Conservation (phyloP, 1,140 invertebrate species). For the Drosophila gunungcola region DNA sequence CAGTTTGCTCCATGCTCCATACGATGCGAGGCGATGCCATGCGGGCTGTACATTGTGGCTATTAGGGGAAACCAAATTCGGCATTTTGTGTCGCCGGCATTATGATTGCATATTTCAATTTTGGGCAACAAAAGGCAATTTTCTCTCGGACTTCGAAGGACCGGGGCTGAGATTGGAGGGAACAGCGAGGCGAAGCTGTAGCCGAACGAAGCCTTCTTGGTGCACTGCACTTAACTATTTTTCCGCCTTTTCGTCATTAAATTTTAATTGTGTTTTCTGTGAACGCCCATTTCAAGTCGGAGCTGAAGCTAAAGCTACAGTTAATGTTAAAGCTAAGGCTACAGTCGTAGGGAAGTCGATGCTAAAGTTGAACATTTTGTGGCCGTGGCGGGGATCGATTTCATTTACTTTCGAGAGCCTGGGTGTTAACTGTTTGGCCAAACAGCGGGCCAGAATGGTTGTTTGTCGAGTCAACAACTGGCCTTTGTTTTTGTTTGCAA, state of each 20-base stretch:
- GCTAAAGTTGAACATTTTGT: conserved; percentile 26
- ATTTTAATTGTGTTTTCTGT: conserved; percentile 78
- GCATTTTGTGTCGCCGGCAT: conserved; percentile 66
- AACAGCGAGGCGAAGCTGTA: not conserved
- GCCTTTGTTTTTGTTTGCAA: conserved; percentile 79
- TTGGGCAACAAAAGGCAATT: conserved; percentile 57
- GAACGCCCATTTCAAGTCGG: conserved; percentile 50
- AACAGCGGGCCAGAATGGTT: conserved; percentile 52
- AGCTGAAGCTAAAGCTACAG: conserved; percentile 7
- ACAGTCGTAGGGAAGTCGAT: conserved; percentile 9
- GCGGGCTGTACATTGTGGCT: conserved; percentile 56
- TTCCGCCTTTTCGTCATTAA: conserved; percentile 82
- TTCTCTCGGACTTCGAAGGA: conserved; percentile 31
- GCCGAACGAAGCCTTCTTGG: not conserved
- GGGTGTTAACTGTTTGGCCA: conserved; percentile 77
- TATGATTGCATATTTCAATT: conserved; percentile 75
- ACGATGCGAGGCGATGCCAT: conserved; percentile 20
- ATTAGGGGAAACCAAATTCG: conserved; percentile 74
- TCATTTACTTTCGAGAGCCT: conserved; percentile 50
- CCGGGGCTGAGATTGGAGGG: conserved; percentile 24
- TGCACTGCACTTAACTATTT: conserved; percentile 53
- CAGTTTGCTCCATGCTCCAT: conserved; percentile 39
- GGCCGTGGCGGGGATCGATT: conserved; percentile 49
- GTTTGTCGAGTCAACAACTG: conserved; percentile 69
- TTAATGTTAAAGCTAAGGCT: not conserved